phyloP scores from a whole-genome alignment of 53 echinoderm and acorn worm species.

The Patiria pectinifera region DNA sequence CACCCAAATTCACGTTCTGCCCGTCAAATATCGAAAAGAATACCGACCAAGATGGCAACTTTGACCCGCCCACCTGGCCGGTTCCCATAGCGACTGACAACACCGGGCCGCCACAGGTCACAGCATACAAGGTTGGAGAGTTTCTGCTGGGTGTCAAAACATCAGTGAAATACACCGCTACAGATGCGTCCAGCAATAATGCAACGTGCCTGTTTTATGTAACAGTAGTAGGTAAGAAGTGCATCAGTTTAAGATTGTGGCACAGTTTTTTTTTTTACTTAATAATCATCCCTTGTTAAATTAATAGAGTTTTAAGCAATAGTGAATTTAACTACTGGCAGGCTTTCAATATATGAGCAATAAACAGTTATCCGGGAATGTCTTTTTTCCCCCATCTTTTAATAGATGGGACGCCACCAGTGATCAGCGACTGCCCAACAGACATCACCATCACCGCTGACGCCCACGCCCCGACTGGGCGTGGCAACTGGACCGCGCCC shows the following conservation, averaged over 20 bases:
- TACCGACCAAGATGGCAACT: constrained; percentile 21
- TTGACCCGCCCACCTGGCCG: constrained; percentile 45
- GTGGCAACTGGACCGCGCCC: constrained; percentile 54
- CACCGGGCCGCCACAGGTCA: constrained; percentile 18
- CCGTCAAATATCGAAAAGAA: constrained; percentile 55
- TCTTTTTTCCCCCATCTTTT: constrained; percentile 1
- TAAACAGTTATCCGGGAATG: neutral
- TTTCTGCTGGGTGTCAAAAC: constrained; percentile 13
- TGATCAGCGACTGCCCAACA: constrained; percentile 61
- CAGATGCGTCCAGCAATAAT: constrained; percentile 60
- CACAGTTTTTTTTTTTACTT: no score
- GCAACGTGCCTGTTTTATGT: constrained; percentile 68
- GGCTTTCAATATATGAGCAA: neutral
- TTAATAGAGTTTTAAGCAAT: no score
- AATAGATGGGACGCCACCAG: constrained; percentile 65
- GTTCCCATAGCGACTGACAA: constrained; percentile 57
- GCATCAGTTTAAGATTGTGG: neutral
- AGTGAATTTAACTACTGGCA: no score
- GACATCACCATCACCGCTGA: constrained; percentile 40
- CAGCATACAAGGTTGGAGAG: neutral
- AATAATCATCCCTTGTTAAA: no score
- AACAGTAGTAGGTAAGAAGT: constrained; percentile 43
- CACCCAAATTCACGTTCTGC: constrained; percentile 44
- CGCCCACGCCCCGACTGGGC: constrained; percentile 8
- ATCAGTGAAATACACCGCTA: constrained; percentile 35